Evolutionary conservation across 2,888 invertebrate species (phyloP).

Genomic region (Limulus polyphemus): DNA sequence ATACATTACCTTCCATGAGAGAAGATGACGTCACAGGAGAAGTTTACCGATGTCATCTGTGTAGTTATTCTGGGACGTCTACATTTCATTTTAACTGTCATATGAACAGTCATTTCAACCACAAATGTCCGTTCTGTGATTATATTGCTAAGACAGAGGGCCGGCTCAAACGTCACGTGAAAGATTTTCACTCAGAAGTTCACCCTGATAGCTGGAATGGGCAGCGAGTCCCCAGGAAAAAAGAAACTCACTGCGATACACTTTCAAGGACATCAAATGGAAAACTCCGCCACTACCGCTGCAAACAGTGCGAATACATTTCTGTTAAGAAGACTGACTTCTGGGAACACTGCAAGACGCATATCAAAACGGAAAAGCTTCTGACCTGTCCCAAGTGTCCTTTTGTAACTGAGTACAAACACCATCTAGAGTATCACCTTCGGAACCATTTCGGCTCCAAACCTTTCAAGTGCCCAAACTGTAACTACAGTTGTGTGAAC

Average conservation of each 20-base stretch:
- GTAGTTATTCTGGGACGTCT: constrained; percentile 39
- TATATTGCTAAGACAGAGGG: constrained; percentile 44
- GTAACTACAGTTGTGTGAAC: constrained; percentile 84
- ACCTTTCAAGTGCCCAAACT: constrained; percentile 84
- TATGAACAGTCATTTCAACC: constrained; percentile 44
- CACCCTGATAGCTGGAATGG: constrained; percentile 35
- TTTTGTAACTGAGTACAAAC: constrained; percentile 97
- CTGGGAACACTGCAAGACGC: constrained; percentile 78
- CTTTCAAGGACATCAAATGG: constrained; percentile 1
- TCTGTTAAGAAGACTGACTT: constrained; percentile 78
- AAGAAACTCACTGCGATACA: neutral
- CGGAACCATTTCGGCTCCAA: constrained; percentile 89
- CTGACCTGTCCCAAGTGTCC: constrained; percentile 82
- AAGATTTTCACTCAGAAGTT: constrained; percentile 34
- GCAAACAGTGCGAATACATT: constrained; percentile 79
- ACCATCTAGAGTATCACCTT: constrained; percentile 93
- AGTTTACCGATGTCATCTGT: constrained; percentile 43
- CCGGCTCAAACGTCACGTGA: constrained; percentile 41
- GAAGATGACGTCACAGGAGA: constrained; percentile 16
- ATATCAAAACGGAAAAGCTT: constrained; percentile 86
- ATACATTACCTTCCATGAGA: neutral
- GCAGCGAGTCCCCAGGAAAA: constrained; percentile 30
- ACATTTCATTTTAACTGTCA: constrained; percentile 44
- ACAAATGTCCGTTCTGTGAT: constrained; percentile 45
- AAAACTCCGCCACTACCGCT: constrained; percentile 51